A percentile compares a stretch with the other conserved stretches of the same genome.
Evolutionary conservation across 2,888 invertebrate genomes (phyloP).

Genomic region (Hydroisotoma schaefferi): DNA sequence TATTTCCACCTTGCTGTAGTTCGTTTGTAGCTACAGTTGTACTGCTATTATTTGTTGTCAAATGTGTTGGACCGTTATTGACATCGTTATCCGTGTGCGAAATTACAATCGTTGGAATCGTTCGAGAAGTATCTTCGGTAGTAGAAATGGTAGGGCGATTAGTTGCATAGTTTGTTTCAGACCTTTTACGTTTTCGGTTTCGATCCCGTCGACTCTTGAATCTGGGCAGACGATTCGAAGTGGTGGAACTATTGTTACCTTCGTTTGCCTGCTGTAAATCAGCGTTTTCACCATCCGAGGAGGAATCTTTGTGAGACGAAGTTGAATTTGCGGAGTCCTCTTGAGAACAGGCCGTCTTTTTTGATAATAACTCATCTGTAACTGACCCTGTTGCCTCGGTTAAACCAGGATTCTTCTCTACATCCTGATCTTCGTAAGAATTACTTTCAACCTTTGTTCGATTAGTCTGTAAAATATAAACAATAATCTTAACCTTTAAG

Average conservation of each 20-base stretch:
- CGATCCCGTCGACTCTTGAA: constrained; percentile 44
- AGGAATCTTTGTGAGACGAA: constrained; percentile 42
- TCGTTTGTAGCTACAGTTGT: background rate
- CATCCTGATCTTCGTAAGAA: too few species aligned
- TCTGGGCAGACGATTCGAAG: constrained; percentile 23
- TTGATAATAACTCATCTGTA: background rate
- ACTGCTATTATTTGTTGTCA: background rate
- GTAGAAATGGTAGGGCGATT: constrained; percentile 37
- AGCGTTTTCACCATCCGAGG: constrained; percentile 20
- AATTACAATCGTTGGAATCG: constrained; percentile 21
- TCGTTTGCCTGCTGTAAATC: background rate
- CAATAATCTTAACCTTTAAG: background rate
- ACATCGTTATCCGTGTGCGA: constrained; percentile 16
- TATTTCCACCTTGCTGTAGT: background rate
- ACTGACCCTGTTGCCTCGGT: background rate
- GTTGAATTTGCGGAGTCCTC: constrained; percentile 37
- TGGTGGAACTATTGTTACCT: constrained; percentile 8
- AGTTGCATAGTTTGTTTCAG: constrained; percentile 31
- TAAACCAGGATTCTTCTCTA: background rate
- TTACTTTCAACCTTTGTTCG: too few species aligned
- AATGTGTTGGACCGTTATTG: background rate
- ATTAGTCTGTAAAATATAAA: background rate
- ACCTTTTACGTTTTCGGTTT: constrained; percentile 38
- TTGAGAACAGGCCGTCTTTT: constrained; percentile 10
- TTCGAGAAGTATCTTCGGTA: constrained; percentile 5